phyloP scores from a whole-genome alignment of 1,140 invertebrate genomes.

The Brachystomella parvula region DNA sequence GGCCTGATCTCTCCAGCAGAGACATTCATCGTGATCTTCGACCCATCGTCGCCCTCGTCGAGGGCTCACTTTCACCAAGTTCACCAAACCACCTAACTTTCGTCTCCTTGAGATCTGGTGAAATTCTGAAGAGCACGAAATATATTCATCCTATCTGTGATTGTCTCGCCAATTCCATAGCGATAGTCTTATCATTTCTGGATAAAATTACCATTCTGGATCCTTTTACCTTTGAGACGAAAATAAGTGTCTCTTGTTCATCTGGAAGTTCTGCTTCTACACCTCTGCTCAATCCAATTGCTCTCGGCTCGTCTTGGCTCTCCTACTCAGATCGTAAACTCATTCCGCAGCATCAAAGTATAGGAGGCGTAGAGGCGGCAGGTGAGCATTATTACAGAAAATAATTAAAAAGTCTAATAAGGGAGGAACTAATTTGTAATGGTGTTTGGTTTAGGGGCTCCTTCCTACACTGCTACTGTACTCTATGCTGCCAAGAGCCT shows the following conservation, averaged over 20 bases:
- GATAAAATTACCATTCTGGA: slow-evolving; percentile 88
- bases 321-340: slow-evolving; percentile 77
- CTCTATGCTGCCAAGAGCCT: slow-evolving; percentile 89
- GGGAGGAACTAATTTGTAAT: background rate
- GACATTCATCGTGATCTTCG: slow-evolving; percentile 66
- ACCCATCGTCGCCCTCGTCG: slow-evolving; percentile 79
- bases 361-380: slow-evolving; percentile 63
- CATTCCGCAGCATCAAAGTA: slow-evolving; percentile 69
- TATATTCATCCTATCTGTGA: slow-evolving; percentile 85
- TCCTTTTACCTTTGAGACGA: slow-evolving; percentile 74
- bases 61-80: slow-evolving; percentile 64
- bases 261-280: slow-evolving; percentile 74
- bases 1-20: slow-evolving; percentile 46
- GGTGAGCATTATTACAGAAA: no score
- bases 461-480: slow-evolving; percentile 90
- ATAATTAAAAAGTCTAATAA: no score
- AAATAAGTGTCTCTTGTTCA: slow-evolving; percentile 77
- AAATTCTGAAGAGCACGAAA: slow-evolving; percentile 79
- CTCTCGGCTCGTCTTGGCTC: slow-evolving; percentile 62
- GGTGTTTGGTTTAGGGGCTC: no score
- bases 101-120: slow-evolving; percentile 78
- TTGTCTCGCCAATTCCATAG: slow-evolving; percentile 71
- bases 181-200: slow-evolving; percentile 75
- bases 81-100: slow-evolving; percentile 80
- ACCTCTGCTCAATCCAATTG: slow-evolving; percentile 68